Conservation (phyloP, 35 echinoderm and acorn worm genomes). For the Chiridota heheva region DNA sequence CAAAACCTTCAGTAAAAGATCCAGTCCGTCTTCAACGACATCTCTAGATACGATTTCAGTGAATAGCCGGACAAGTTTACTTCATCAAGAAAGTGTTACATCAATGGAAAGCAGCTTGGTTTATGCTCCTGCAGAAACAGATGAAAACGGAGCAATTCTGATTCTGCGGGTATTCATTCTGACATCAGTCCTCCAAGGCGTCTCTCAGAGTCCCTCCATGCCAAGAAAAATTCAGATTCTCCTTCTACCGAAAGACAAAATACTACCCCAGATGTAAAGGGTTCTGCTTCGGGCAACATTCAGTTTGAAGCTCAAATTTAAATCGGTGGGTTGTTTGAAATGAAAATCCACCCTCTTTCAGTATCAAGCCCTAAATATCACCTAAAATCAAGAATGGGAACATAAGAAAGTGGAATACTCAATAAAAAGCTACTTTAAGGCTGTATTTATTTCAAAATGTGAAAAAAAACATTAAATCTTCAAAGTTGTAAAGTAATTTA, state of each 20-base stretch:
- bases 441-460: no score
- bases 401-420: no score
- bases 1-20: conserved; percentile 24
- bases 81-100: no score
- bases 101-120: conserved; percentile 12
- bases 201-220: conserved; percentile 5
- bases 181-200: conserved; percentile 1
- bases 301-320: no score
- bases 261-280: conserved; percentile 5
- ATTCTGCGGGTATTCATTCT: conserved; percentile 14
- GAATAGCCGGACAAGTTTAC: conserved; percentile 18
- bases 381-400: no score
- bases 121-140: neutral
- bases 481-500: no score
- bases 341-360: no score
- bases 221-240: neutral
- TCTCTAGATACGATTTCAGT: conserved; percentile 34
- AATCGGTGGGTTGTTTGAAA: no score
- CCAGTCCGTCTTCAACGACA: conserved; percentile 1
- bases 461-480: no score
- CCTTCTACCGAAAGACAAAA: neutral
- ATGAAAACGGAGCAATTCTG: neutral
- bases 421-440: no score
- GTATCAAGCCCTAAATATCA: no score
- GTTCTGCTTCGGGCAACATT: no score